Evolutionary conservation across 1,140 invertebrate species (phyloP), one percentile per base, ranked within the genome.

Genomic region (Andrena cerasifolii): DNA sequence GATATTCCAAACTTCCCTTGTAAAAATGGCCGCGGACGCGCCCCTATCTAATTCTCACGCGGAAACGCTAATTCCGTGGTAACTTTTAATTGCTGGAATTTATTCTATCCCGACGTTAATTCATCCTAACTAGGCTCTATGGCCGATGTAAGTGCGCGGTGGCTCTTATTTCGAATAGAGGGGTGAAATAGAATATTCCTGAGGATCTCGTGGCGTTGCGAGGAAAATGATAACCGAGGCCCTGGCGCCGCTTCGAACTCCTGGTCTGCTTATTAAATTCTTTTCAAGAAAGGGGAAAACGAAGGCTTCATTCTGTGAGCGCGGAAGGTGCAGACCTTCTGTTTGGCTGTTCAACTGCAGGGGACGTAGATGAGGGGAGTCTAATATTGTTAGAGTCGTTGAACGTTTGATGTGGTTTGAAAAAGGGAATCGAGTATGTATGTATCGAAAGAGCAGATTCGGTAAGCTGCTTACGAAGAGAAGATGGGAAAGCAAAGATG

Each of bases 61-160:
- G 33, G 47, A 45, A 47, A 70, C 12, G 36, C 5, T 14, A 21
- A 63, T 53, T 73, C 21, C 21, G 10, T 18, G n/a, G 0, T 51
- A 53, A 53, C 45, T 63, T 53, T 63, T 62, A 53, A 62, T 53
- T 1, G 33, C 5, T 12, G 10, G 2, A 53, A 72, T 72, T 62
- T 51, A n/a, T 61, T n/a, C 3, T 3, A 31, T 43, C 33, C 33
- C 47, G n/a, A 12, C 31, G 33, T 40, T 54, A 36, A 72, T 72
- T 72, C 36, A 14, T n/a, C 18, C 21, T 16, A 12, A 45, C n/a
- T 31, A 5, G 26, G 43, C 12, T 16, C 18, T 16, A 3, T 12
- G 3, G 1, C 10, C 33, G 65, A 21, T 21, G 21, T 18, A 21
- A 47, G n/a, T n/a, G n/a, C 28, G n/a, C 10, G 12, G n/a, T n/a